Percentiles rank a stretch among this genome's conserved stretches.
These are phyloP conservation scores for Acrossocheilus wenchowensis DNA, from an alignment of 2,797 vertebrate genomes.

Conservation along the genomic window DNA sequence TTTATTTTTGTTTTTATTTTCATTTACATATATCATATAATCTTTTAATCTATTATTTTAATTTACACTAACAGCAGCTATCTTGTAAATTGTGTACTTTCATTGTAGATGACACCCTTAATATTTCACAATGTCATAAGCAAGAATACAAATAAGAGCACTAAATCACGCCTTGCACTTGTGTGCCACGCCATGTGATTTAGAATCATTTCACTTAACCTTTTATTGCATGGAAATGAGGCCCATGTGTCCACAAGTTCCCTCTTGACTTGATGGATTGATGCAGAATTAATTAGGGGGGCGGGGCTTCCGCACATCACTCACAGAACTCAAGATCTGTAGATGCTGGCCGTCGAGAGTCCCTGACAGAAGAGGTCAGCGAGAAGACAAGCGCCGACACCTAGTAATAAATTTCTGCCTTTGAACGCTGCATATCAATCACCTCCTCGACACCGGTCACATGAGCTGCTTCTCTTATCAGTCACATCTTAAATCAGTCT, in stretches of 20 bases:
- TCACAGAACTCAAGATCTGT: constrained; percentile 16
- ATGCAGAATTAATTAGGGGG: constrained; percentile 49
- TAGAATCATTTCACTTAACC: constrained; percentile 53
- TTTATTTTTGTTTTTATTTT: not conserved
- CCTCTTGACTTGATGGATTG: constrained; percentile 50
- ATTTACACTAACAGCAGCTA: not conserved
- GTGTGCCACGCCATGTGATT: constrained; percentile 15
- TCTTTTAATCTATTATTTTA: not conserved
- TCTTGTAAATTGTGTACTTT: not conserved
- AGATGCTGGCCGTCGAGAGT: constrained; percentile 20
- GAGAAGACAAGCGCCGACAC: constrained; percentile 21
- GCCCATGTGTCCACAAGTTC: constrained; percentile 22
- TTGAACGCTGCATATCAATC: constrained; percentile 51
- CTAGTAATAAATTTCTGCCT: constrained; percentile 39
- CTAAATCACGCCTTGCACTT: not conserved
- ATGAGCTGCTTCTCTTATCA: constrained; percentile 46
- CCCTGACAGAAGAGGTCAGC: constrained; percentile 50
- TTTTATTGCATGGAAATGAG: constrained; percentile 45
- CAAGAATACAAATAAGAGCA: not conserved
- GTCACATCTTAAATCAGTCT: constrained; percentile 63
- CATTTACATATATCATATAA: not conserved
- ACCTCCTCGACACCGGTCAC: constrained; percentile 40
- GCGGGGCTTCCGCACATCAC: constrained; percentile 31
- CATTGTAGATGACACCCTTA: not conserved
- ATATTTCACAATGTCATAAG: not conserved